Evolutionary conservation across 1,140 invertebrate species (phyloP).

Genomic region (Macrobrachium nipponense): DNA sequence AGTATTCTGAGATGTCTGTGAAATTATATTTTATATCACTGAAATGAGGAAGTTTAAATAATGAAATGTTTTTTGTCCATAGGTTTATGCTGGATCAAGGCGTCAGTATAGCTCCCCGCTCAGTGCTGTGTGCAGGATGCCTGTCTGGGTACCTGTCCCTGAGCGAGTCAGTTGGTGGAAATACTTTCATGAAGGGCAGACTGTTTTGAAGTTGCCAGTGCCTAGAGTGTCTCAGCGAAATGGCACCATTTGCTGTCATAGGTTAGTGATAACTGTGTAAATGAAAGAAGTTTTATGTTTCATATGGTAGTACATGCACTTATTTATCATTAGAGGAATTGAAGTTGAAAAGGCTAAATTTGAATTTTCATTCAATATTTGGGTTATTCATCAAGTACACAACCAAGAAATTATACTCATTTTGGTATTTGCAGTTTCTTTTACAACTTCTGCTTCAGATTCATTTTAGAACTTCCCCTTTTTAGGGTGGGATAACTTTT

Average conservation of each 20-base stretch:
- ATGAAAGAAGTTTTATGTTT: neutral
- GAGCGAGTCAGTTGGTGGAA: conserved; percentile 80
- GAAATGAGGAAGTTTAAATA: conserved; percentile 28
- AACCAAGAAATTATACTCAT: no score
- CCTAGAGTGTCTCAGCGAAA: conserved; percentile 84
- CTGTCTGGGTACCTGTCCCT: conserved; percentile 77
- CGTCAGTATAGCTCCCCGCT: conserved; percentile 52
- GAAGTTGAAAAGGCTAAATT: no score
- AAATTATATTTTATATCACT: no score
- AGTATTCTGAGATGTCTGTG: no score
- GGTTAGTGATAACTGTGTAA: conserved; percentile 66
- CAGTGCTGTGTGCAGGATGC: conserved; percentile 75
- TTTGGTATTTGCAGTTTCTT: no score
- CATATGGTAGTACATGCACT: conserved; percentile 22
- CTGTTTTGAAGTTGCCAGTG: conserved; percentile 77
- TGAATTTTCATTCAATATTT: no score
- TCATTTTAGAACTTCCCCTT: no score
- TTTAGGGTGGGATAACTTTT: no score
- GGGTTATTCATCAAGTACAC: no score
- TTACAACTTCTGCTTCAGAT: no score
- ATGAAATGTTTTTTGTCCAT: conserved; percentile 49
- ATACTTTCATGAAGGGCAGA: conserved; percentile 75
- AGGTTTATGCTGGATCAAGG: conserved; percentile 62
- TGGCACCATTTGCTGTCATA: conserved; percentile 87
- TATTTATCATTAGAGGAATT: conserved; percentile 6